Evolutionary conservation across 2,113 vertebrate genomes (phyloP), one percentile per base, ranked within the genome.

Genomic region (Myrmecophaga tridactyla): DNA sequence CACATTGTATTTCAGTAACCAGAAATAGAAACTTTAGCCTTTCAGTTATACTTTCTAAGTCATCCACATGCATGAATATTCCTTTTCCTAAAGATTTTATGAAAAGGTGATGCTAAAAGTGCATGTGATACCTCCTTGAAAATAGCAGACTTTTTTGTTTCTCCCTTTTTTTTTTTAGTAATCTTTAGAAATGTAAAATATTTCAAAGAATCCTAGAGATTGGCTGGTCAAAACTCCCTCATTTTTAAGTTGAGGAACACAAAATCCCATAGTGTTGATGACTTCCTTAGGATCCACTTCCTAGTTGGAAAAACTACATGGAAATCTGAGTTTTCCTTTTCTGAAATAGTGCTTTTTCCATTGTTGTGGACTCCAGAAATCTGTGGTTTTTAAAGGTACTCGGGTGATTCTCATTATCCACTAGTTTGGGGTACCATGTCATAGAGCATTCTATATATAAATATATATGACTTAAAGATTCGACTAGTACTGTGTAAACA

Each of bases 21-120:
- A 56, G 63, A 56, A 78, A 90, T 72, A 92, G 34, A 87, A 80
- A 72, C 76, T 78, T 86, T 94, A 81, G 29, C 58, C 41, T 91
- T 89, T 89, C 83, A 94, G 39, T 93, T 78, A 41, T 72, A 15
- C 10, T 92, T 92, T 94, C 18, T 94, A 81, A 95, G 46, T 12
- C 48, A 34, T 87, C 18, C 23, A 77, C 9, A 78, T 60, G 29
- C 21, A 58, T 65, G 73, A 89, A 86, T 94, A 87, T 67, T 85
- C 90, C 21, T 90, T 86, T 96, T 92, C 17, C 43, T 88, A 29
- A 9, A 78, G 12, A 78, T 58, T 86, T 58, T 29, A 78, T 83
- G 56, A 65, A 67, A 69, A 46, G 75, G 81, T 20, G 21, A 80
- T 77, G 36, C 9, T 89, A 70, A 91, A 95, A 92, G 29, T 62